Evolutionary conservation across 2,797 vertebrate genomes (phyloP), one percentile per base, ranked within the genome.

Genomic region (Trachops cirrhosus): DNA sequence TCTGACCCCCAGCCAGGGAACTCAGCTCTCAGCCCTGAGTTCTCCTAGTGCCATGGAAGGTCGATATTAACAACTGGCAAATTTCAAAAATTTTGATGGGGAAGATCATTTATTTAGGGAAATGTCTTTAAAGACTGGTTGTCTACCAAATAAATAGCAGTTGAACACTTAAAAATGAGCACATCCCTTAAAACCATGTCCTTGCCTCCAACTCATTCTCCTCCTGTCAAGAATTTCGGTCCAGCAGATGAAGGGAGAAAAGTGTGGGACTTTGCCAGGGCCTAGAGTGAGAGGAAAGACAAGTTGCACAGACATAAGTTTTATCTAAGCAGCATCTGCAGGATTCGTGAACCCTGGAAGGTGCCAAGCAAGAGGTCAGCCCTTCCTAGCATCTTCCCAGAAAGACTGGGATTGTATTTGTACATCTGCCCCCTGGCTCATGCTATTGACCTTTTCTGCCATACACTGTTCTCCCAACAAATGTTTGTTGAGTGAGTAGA

Each of bases 81-180:
- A 64, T 73, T 77, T 41, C 32, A 67, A 79, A 52, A 39, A 0
- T 50, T 71, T 82, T 3, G 2, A 15, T 79, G 5, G 46, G 2
- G 34, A 24, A 70, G 39, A 48, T 78, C 3, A 19, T 91, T 93
- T 94, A 64, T 78, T 86, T 84, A 80, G 44, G 67, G 24, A 91
- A 88, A 26, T 93, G 21, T 4, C 62, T 84, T 95, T 82, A 87
- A 95, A 71, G 90, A 92, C n/a, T 15, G 32, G 64, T 29, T 26
- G 5, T 75, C 86, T 88, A 46, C 34, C 50, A 78, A 88, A 83
- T 41, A 90, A 86, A 74, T 15, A 67, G 22, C 6, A 70, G 26
- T 29, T n/a, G 32, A 77, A 62, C 83, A 80, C 46, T 85, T 95
- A 24, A 16, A 68, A 88, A 84, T 68, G 10, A 87, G 32, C 22